Base-by-base conservation (phyloP, 2,113 vertebrate species). In the Falcunculus frontatus region DNA sequence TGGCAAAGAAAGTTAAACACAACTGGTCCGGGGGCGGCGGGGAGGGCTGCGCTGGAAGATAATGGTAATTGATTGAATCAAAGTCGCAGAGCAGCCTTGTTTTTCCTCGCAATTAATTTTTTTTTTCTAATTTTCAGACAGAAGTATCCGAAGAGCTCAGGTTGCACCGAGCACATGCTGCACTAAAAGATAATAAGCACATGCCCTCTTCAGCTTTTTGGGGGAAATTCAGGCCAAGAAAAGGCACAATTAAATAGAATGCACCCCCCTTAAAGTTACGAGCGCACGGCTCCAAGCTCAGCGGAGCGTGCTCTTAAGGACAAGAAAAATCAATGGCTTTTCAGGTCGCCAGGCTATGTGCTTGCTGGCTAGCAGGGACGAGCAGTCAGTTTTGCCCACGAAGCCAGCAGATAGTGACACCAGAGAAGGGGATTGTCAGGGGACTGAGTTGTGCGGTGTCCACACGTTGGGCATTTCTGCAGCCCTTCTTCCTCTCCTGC, bases 21-120 rank as follows among this genome's bases (percentile, higher is more conserved):
- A 92, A 96, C 97, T 93, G 97, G 97, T 94, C 97, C 94, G 62
- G 97, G 98, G 98, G 97, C 67, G 95, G 96, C 56, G 94, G 93
- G 77, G 85, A 96, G 97, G 95, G 96, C 98, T 98, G 98, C 30
- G 94, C 95, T 60, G 91, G 41, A 97, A 98, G 98, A 98, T 99
- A 99, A 98, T 98, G 98, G 97, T 98, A 98, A 98, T 98, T 98
- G 98, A 98, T 98, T 98, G 97, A 98, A 98, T 98, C 98, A 97
- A 95, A 98, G 97, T 97, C 97, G 81, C 97, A 97, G 91, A 98
- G 96, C 98, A 96, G 97, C 97, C 97, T 96, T 97, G 95, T 94
- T 97, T 97, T 97, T 72, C 96, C 93, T 93, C 81, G 96, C 97
- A 98, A 97, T 98, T 98, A 98, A 98, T 98, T 97, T 96, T 96